phyloP scores from a whole-genome alignment of 2,113 vertebrate genomes.

The Acanthochromis polyacanthus region DNA sequence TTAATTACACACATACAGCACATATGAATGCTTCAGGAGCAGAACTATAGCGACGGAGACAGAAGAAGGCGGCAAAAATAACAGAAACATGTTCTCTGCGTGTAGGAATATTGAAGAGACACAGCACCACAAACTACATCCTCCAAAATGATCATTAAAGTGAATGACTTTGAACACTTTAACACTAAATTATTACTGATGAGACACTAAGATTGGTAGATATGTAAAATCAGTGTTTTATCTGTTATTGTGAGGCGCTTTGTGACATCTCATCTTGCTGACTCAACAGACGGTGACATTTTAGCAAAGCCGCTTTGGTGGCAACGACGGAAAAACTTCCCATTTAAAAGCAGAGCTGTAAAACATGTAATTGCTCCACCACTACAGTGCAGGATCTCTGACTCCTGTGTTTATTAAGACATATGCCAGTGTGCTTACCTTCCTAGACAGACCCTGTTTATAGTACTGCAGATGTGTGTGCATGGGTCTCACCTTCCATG shows the following conservation, averaged over 20 bases:
- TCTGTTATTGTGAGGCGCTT: too few species aligned
- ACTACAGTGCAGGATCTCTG: neutral
- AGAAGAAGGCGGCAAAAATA: too few species aligned
- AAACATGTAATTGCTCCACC: conserved; percentile 23
- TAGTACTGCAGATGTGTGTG: neutral
- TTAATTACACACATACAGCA: neutral
- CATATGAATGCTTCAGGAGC: neutral
- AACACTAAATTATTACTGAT: too few species aligned
- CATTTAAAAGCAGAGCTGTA: neutral
- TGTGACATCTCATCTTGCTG: too few species aligned
- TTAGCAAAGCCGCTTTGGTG: conserved; percentile 14
- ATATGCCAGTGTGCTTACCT: neutral
- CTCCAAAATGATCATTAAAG: too few species aligned
- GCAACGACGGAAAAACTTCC: conserved; percentile 8
- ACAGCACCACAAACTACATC: too few species aligned
- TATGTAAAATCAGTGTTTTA: too few species aligned
- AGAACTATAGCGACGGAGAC: too few species aligned
- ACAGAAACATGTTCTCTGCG: too few species aligned
- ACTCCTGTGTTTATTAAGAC: neutral
- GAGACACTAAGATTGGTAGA: too few species aligned
- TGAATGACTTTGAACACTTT: too few species aligned
- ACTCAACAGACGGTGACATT: neutral
- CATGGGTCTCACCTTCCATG: conserved; percentile 93
- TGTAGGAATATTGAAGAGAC: too few species aligned
- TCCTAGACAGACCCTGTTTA: neutral